Conservation (phyloP, 1,140 invertebrate species). For the Propsilocerus akamusi region DNA sequence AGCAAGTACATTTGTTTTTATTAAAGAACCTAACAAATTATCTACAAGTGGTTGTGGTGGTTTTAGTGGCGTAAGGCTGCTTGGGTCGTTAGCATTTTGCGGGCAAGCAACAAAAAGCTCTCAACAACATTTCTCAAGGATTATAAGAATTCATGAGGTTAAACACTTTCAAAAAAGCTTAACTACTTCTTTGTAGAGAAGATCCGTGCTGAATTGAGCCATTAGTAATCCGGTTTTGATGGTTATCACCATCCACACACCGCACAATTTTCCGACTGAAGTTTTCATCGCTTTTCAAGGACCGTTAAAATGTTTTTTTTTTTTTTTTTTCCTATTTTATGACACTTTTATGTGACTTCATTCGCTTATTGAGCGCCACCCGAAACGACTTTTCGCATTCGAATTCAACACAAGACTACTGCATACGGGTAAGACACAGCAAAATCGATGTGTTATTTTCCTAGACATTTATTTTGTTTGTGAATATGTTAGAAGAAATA, state of each 20-base stretch:
- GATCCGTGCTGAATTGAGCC: not conserved
- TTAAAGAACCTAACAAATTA: too few relatives aligned
- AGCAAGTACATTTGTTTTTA: too few relatives aligned
- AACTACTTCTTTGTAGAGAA: not conserved
- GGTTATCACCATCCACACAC: not conserved
- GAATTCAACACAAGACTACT: not conserved
- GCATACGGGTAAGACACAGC: not conserved
- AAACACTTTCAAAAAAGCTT: too few relatives aligned
- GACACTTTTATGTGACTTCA: not conserved
- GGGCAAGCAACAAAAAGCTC: too few relatives aligned
- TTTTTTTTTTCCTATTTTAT: not conserved
- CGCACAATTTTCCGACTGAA: too few relatives aligned
- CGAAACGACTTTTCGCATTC: not conserved
- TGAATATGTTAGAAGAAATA: not conserved
- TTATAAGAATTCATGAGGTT: too few relatives aligned
- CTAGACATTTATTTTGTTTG: not conserved
- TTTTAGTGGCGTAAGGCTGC: too few relatives aligned
- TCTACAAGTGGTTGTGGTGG: too few relatives aligned
- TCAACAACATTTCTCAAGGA: too few relatives aligned
- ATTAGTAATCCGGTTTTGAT: conserved; percentile 5
- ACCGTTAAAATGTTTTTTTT: too few relatives aligned
- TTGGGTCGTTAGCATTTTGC: too few relatives aligned
- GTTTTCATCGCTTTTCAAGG: too few relatives aligned
- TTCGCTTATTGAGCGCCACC: not conserved
- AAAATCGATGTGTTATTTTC: not conserved